Evolutionary conservation across 2,797 vertebrate genomes (phyloP).

Genomic region (Pangasius sanitwongsei): DNA sequence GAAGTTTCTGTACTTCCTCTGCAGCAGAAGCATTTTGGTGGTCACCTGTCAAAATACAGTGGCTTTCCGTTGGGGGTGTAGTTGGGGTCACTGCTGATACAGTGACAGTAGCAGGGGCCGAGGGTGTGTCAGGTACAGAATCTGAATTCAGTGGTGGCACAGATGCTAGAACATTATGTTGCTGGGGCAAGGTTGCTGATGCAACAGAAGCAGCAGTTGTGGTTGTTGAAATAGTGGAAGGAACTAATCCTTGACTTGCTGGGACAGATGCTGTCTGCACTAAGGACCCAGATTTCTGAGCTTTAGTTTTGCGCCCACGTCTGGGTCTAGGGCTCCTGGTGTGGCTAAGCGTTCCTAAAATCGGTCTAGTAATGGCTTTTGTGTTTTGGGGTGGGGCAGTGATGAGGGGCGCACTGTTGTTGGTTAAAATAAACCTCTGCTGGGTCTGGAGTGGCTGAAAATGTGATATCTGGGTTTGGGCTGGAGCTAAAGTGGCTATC

Average conservation of each 20-base stretch:
- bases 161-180: slow-evolving; percentile 35
- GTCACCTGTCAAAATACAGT: slow-evolving; percentile 45
- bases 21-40: slow-evolving; percentile 47
- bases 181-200: slow-evolving; percentile 15
- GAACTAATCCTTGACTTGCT: slow-evolving; percentile 41
- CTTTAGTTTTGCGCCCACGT: slow-evolving; percentile 74
- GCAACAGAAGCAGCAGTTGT: slow-evolving; percentile 22
- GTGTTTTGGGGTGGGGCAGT: slow-evolving; percentile 49
- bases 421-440: slow-evolving; percentile 82
- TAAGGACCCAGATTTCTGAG: slow-evolving; percentile 59
- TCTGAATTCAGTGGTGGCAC: slow-evolving; percentile 45
- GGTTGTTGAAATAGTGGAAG: slow-evolving; percentile 29
- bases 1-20: slow-evolving; percentile 58
- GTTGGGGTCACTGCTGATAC: slow-evolving; percentile 50
- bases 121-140: slow-evolving; percentile 56
- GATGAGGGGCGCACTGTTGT: slow-evolving; percentile 65
- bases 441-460: slow-evolving; percentile 79
- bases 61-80: slow-evolving; percentile 37
- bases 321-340: slow-evolving; percentile 73
- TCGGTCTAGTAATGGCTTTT: slow-evolving; percentile 69
- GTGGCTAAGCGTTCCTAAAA: slow-evolving; percentile 70
- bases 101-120: slow-evolving; percentile 38
- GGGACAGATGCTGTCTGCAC: slow-evolving; percentile 29
- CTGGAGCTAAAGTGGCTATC: slow-evolving; percentile 70
- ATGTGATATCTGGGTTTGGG: slow-evolving; percentile 71